phyloP scores from a whole-genome alignment of 2,797 vertebrate species.

The Vespertilio murinus region DNA sequence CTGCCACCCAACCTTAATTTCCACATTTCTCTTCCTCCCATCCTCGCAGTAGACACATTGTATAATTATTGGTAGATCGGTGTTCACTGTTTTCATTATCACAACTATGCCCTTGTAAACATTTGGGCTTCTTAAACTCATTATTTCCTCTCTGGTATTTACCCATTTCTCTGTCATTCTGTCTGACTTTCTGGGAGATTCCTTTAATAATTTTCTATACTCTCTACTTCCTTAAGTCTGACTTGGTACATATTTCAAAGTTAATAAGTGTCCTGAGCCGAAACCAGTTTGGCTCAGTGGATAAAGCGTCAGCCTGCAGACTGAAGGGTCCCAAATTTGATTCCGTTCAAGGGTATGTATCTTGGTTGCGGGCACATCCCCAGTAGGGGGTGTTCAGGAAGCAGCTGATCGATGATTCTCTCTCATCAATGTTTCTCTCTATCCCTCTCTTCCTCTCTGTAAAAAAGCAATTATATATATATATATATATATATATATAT shows the following conservation, averaged over 20 bases:
- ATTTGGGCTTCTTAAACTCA: neutral
- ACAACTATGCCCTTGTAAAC: neutral
- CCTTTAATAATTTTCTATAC: neutral
- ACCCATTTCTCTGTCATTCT: neutral
- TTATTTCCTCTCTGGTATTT: neutral
- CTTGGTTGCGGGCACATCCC: too few species aligned
- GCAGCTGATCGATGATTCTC: too few species aligned
- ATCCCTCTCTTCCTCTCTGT: too few species aligned
- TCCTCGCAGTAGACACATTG: neutral
- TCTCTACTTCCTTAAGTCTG: neutral
- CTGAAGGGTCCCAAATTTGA: too few species aligned
- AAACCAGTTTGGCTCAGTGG: too few species aligned
- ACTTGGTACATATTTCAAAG: neutral
- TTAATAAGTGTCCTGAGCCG: conserved; percentile 31
- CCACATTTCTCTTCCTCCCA: neutral
- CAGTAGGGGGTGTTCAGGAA: too few species aligned
- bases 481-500: neutral
- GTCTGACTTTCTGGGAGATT: neutral
- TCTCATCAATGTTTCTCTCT: too few species aligned
- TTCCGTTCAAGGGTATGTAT: too few species aligned
- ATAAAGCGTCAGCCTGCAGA: too few species aligned
- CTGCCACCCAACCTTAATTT: neutral
- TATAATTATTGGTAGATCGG: neutral
- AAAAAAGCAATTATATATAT: too few species aligned
- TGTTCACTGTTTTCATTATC: neutral